Conservation (phyloP, 2,113 vertebrate genomes). For the Bolborhynchus lineola region DNA sequence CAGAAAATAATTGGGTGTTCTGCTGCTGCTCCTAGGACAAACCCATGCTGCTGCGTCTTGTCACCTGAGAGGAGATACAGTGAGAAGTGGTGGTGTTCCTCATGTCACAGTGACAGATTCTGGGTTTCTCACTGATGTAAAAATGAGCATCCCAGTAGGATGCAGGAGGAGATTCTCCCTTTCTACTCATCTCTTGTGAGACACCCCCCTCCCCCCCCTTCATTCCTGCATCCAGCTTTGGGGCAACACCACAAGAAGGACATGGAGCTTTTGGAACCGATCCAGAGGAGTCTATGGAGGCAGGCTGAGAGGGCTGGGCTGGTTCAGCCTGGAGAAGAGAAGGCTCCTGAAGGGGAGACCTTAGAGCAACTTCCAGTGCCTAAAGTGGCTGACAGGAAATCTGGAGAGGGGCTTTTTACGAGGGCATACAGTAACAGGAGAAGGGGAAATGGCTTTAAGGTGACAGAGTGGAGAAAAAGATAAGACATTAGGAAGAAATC, state of each 20-base stretch:
- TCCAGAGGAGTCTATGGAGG: background rate
- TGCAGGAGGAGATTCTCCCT: background rate
- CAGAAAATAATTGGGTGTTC: background rate
- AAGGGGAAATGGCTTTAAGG: background rate
- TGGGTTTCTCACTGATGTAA: background rate
- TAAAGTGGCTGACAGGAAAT: background rate
- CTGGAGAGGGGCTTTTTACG: background rate
- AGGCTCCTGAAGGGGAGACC: background rate
- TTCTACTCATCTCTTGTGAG: background rate
- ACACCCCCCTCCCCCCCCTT: background rate
- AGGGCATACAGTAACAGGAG: background rate
- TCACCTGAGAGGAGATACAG: background rate
- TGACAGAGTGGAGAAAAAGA: background rate
- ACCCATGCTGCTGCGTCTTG: background rate
- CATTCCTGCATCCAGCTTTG: background rate
- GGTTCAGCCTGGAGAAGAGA: background rate
- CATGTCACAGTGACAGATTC: accelerated
- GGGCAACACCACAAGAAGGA: background rate
- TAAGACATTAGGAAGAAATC: background rate
- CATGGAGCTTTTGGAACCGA: background rate
- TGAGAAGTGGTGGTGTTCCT: background rate
- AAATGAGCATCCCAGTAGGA: background rate
- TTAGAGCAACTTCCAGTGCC: background rate
- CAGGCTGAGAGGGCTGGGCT: background rate
- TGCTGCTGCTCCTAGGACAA: background rate